A percentile compares a stretch with the other conserved stretches of the same genome.
Conservation (phyloP, 2,113 vertebrate species). For the Oophaga pumilio region DNA sequence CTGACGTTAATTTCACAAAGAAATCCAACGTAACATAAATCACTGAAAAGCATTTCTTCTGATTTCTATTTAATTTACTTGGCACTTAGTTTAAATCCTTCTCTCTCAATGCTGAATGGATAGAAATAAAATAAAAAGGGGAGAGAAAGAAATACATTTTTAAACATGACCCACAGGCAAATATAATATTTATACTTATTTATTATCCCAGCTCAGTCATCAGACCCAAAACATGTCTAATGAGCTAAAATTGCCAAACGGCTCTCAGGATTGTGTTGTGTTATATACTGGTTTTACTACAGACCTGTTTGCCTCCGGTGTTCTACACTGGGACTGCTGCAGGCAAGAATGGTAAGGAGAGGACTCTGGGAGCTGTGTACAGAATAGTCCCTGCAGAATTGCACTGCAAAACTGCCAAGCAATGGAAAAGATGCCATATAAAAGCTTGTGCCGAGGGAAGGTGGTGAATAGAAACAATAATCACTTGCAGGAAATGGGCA, state of each 20-base stretch:
- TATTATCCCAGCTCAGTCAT: conserved; percentile 79
- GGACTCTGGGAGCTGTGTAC: conserved; percentile 60
- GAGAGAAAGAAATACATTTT: conserved; percentile 79
- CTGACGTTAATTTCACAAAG: neutral
- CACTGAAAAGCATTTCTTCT: neutral
- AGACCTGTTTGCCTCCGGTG: conserved; percentile 72
- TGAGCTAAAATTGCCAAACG: conserved; percentile 83
- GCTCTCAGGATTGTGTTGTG: conserved; percentile 69
- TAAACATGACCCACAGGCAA: conserved; percentile 86
- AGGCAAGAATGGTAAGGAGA: conserved; percentile 75
- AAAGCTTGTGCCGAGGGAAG: neutral
- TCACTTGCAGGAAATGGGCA: conserved; percentile 5
- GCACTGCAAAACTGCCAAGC: conserved; percentile 69
- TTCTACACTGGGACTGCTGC: conserved; percentile 77
- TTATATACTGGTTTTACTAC: conserved; percentile 71
- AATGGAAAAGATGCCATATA: conserved; percentile 65
- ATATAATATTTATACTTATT: conserved; percentile 89
- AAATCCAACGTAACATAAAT: neutral
- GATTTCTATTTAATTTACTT: conserved; percentile 13
- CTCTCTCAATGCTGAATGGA: conserved; percentile 38
- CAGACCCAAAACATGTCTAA: conserved; percentile 81
- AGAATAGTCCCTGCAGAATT: conserved; percentile 70
- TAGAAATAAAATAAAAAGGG: conserved; percentile 62
- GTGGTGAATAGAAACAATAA: conserved; percentile 16
- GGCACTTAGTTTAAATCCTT: conserved; percentile 19